These are phyloP conservation scores for Xiphophorus birchmanni DNA, from an alignment of 2,797 vertebrate genomes.

Conservation along the genomic window DNA sequence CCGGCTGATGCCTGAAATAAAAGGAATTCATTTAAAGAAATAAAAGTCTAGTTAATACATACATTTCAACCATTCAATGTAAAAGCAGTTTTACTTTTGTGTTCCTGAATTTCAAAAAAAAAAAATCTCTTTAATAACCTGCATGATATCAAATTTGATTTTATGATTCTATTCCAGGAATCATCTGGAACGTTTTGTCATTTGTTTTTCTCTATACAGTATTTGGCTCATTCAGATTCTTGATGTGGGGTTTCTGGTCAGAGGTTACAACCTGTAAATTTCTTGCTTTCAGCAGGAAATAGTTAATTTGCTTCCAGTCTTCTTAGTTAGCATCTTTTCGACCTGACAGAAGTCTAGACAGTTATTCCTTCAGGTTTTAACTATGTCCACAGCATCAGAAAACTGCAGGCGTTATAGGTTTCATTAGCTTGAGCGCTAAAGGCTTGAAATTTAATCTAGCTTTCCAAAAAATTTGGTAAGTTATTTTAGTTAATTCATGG, in stretches of 20 bases:
- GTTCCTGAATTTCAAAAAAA: conserved; percentile 5
- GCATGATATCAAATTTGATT: background rate
- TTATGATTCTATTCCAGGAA: background rate
- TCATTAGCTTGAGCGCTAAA: background rate
- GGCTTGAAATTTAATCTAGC: background rate
- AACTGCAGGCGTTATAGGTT: background rate
- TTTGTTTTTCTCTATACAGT: background rate
- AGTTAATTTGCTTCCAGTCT: background rate
- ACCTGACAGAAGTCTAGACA: background rate
- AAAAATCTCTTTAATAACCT: background rate
- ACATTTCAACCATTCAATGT: background rate
- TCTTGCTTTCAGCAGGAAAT: background rate
- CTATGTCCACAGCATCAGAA: background rate
- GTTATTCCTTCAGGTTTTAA: background rate
- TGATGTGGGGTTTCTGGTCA: background rate
- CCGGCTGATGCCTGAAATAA: conserved; percentile 21
- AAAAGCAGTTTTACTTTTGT: conserved; percentile 19
- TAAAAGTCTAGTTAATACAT: background rate
- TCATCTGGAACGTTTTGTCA: background rate
- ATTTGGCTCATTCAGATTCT: background rate
- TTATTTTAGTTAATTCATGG: background rate
- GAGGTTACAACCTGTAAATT: background rate
- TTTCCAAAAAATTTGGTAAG: background rate
- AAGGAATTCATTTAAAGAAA: conserved; percentile 26
- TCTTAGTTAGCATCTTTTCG: background rate